A percentile compares a stretch with the other conserved stretches of the same genome.
Conservation (phyloP, 2,797 vertebrate genomes). For the Syngnathus acus region DNA sequence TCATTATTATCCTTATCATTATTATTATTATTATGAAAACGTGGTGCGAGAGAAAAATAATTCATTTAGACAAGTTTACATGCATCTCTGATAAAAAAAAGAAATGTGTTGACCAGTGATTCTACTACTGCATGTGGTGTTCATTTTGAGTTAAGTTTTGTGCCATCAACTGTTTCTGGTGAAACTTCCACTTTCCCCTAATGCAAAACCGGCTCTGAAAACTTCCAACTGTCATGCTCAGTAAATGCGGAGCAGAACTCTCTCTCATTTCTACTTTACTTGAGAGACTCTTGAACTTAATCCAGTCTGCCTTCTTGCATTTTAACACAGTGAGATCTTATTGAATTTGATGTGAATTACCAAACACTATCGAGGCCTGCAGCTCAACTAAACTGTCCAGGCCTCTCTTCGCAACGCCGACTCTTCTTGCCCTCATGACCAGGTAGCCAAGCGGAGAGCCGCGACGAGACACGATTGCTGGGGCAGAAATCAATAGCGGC, state of each 20-base stretch:
- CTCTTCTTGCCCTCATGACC: constrained; percentile 59
- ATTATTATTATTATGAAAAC: too few species aligned
- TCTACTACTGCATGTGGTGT: background rate
- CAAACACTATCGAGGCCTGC: constrained; percentile 46
- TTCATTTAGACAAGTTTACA: too few species aligned
- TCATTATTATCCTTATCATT: too few species aligned
- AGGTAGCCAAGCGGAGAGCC: constrained; percentile 72
- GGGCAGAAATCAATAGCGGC: constrained; percentile 84
- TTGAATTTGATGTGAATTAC: constrained; percentile 50
- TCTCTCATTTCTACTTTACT: constrained; percentile 5
- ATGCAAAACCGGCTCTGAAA: background rate
- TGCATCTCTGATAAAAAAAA: too few species aligned
- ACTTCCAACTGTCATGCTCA: constrained; percentile 5
- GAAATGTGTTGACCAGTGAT: background rate
- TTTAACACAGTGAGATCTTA: background rate
- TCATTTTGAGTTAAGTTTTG: background rate
- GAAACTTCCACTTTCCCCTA: background rate
- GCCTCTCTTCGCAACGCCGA: constrained; percentile 58
- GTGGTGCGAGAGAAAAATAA: too few species aligned
- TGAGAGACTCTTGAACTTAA: background rate
- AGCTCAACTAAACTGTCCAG: constrained; percentile 44
- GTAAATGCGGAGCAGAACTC: constrained; percentile 16
- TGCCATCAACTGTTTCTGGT: background rate
- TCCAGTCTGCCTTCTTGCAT: background rate
- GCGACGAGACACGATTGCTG: constrained; percentile 72